Percentiles rank a stretch among this genome's conserved stretches.
These are phyloP conservation scores for Eueremaeus valkanovi DNA, from an alignment of 2,888 invertebrate genomes.

Conservation along the genomic window DNA sequence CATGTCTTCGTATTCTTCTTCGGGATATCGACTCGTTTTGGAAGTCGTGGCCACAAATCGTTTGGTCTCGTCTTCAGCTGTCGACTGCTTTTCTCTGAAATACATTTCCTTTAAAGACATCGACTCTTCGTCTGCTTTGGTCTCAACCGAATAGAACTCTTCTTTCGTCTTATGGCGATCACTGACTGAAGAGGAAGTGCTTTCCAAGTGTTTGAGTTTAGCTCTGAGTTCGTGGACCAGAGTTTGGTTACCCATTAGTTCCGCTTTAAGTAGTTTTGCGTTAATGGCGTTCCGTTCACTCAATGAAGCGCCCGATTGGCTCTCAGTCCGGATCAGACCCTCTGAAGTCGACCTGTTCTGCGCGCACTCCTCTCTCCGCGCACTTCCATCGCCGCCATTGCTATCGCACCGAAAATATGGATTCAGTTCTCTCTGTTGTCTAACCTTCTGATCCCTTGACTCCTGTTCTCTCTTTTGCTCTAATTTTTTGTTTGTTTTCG, in stretches of 20 bases:
- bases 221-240: constrained; percentile 66
- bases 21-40: neutral
- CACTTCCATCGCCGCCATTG: neutral
- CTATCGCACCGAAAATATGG: constrained; percentile 13
- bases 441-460: constrained; percentile 3
- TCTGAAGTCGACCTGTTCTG: too few relatives aligned
- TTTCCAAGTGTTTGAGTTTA: constrained; percentile 67
- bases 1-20: constrained; percentile 40
- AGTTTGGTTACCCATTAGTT: constrained; percentile 77
- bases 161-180: constrained; percentile 12
- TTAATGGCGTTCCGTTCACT: constrained; percentile 84
- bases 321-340: neutral
- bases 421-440: constrained; percentile 34
- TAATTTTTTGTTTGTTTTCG: neutral
- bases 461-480: constrained; percentile 11
- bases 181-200: constrained; percentile 44
- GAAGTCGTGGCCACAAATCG: constrained; percentile 35
- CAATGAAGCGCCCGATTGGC: constrained; percentile 59
- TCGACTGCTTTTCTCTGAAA: constrained; percentile 58
- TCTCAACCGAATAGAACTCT: neutral
- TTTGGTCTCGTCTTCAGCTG: constrained; percentile 33
- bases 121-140: constrained; percentile 19
- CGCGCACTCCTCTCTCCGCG: too few relatives aligned
- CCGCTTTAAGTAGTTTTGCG: constrained; percentile 87
- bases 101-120: constrained; percentile 63